Evolutionary conservation across 2,888 invertebrate species (phyloP), one percentile per base, ranked within the genome.

Genomic region (Hedya salicella): DNA sequence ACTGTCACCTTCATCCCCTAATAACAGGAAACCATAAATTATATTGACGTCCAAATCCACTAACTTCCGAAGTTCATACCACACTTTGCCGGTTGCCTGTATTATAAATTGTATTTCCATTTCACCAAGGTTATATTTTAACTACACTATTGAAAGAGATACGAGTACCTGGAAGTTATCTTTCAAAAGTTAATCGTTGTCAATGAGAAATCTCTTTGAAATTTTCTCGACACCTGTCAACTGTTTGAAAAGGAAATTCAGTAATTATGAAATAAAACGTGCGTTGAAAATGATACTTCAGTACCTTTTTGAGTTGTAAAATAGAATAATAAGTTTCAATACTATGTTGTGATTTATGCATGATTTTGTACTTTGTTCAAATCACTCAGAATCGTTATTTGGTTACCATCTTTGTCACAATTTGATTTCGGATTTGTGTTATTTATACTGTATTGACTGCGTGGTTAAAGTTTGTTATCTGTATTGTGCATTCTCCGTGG

Each of bases 21-120:
- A 63, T 57, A 50, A 25, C 16, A 50, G n/a, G 25, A 46, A 21
- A 25, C 50, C 44, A 36, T 59, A 59, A 64, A 44, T 57, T 44
- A 57, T 44, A 21, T 44, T 57, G 57, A 39, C 64, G 44, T n/a
- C n/a, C 21, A 46, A 57, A 57, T 13, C 16, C 8, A 14, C 5
- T 16, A 16, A 30, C 17, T 46, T 57, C 42, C 13, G 5, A 17
- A 17, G 6, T 42, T 32, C 56, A 13, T 57, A n/a, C 13, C 30
- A 11, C 1, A 32, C 6, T 56, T 25, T 17, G 11, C 13, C 13
- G 4, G 16, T 48, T n/a, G 2, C 3, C 25, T 8, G 13, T 4
- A 44, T n/a, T 16, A 11, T 17, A 9, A 8, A 44, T 17, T 44
- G 11, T 46, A 46, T 57, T 17, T 1, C 3, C 9, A 32, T 17